Base-by-base conservation (phyloP, 2,797 vertebrate species). In the Serranus cabrilla region DNA sequence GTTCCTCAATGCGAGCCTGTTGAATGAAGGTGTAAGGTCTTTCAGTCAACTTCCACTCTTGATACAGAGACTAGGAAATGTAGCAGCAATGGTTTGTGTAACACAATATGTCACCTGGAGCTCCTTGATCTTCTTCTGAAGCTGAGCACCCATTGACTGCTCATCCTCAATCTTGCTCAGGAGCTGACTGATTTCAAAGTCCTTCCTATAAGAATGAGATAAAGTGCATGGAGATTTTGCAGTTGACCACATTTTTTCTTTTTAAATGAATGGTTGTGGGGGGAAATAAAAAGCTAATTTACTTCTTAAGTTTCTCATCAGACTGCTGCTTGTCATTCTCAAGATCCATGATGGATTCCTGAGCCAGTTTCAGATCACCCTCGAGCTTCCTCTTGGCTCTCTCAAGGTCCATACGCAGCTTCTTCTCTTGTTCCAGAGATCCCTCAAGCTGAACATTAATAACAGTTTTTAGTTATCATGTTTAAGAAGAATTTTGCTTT, bases 61-160 rank as follows among this genome's bases (percentile, higher is more conserved):
- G n/a, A n/a, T n/a, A n/a, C n/a, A n/a, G 55, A 8, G 25, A 11
- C 3, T 1, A 13, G 0, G 2, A 18, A 21, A 45, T 5, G 3
- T 2, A 13, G 11, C 11, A 20, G 0, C 5, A 7, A 20, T 9
- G 1, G 11, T 66, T 8, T 16, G 37, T 42, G 11, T 12, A 31
- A 18, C 1, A 7, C 8, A 51, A n/a, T 62, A 40, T 46, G 2
- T 79, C 68, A 97, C 97, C 96, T 97, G 96, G 64, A 97, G 92
- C 57, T 97, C 96, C 76, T 98, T 97, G 73, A 97, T 97, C 91
- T 97, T n/a, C n/a, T n/a, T n/a, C n/a, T n/a, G n/a, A n/a, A n/a
- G n/a, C n/a, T n/a, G n/a, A n/a, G n/a, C n/a, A 73, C 89, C 94
- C 54, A 95, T 87, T 67, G 93, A 94, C 78, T 96, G 95, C 74